phyloP scores from a whole-genome alignment of 2,113 vertebrate genomes.

The Calypte anna region DNA sequence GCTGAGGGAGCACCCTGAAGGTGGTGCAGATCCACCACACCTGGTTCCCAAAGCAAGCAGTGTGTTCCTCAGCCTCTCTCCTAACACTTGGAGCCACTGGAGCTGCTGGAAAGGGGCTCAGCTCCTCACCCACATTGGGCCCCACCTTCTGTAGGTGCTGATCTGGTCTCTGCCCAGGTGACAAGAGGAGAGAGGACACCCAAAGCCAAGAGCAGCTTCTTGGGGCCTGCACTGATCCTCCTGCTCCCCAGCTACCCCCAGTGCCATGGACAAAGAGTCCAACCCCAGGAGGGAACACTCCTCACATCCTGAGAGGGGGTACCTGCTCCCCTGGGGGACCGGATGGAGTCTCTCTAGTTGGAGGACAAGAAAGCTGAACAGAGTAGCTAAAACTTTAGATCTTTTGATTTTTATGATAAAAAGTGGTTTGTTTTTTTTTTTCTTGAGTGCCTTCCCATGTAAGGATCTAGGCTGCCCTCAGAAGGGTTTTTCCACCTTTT shows the following conservation, averaged over 20 bases:
- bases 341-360: neutral
- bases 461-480: neutral
- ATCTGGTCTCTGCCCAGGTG: neutral
- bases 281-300: neutral
- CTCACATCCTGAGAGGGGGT: neutral
- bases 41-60: accelerated
- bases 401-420: neutral
- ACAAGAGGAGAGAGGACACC: neutral
- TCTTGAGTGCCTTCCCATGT: neutral
- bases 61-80: neutral
- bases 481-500: neutral
- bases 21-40: neutral
- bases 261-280: neutral
- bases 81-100: accelerated
- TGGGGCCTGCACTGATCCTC: neutral
- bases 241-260: neutral
- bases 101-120: neutral
- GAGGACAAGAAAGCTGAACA: neutral
- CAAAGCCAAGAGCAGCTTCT: neutral
- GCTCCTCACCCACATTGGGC: accelerated
- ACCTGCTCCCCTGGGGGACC: neutral
- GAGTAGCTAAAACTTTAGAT: neutral
- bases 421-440: neutral
- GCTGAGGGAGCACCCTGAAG: neutral
- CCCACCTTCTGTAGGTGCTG: neutral